These are phyloP conservation scores for Nipponacmea schrenckii DNA, from an alignment of 2,888 invertebrate genomes.

Conservation along the genomic window DNA sequence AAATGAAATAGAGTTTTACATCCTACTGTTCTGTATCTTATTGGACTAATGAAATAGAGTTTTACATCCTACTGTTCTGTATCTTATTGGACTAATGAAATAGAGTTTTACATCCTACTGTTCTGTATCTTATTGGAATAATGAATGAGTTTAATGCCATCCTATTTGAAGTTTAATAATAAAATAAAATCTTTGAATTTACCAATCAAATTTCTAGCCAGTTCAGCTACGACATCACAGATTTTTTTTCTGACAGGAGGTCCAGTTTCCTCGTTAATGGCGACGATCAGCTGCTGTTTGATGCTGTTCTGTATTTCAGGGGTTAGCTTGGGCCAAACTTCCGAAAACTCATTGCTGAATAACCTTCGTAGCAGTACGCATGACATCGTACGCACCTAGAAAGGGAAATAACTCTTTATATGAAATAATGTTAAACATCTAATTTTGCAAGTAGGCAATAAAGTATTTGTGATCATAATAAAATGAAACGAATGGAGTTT, in stretches of 20 bases:
- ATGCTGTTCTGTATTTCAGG: constrained; percentile 85
- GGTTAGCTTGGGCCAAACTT: constrained; percentile 89
- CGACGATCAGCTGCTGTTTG: constrained; percentile 85
- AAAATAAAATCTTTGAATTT: constrained; percentile 7
- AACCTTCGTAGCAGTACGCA: constrained; percentile 92
- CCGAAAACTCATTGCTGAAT: constrained; percentile 85
- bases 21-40: too few species aligned
- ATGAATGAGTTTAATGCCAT: too few species aligned
- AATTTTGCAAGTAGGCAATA: not conserved
- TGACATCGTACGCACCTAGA: constrained; percentile 84
- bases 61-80: too few species aligned
- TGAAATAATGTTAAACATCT: not conserved
- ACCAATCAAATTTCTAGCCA: constrained; percentile 81
- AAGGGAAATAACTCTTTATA: constrained; percentile 14
- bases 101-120: too few species aligned
- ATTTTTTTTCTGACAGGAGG: constrained; percentile 85
- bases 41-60: too few species aligned
- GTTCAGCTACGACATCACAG: constrained; percentile 95
- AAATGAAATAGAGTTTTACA: too few species aligned
- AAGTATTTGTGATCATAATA: not conserved
- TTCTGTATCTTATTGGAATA: too few species aligned
- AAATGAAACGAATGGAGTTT: not conserved
- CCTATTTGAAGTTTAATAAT: not conserved
- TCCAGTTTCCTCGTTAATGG: constrained; percentile 84
- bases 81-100: too few species aligned